These are phyloP conservation scores for Heliopora coerulea DNA, from an alignment of 92 coral and sea anemone genomes.

Conservation along the genomic window DNA sequence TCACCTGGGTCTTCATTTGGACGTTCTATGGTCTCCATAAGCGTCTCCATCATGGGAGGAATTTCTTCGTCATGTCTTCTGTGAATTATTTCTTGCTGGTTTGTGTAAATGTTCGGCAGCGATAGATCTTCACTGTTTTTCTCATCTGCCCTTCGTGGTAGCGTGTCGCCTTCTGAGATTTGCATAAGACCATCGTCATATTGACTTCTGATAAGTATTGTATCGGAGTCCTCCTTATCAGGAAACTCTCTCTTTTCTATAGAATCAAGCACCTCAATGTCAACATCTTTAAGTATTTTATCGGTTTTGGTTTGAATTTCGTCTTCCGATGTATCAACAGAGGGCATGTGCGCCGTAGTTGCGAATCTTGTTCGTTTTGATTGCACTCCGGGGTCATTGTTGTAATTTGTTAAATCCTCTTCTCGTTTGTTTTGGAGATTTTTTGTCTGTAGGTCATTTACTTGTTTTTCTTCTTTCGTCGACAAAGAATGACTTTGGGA, in stretches of 20 bases:
- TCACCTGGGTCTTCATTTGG: neutral
- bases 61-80: neutral
- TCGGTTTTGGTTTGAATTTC: neutral
- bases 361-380: neutral
- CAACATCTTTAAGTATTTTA: neutral
- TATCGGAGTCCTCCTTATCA: neutral
- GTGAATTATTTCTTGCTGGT: neutral
- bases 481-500: conserved; percentile 28
- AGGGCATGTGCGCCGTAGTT: neutral
- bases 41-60: neutral
- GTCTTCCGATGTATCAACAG: too few relatives aligned
- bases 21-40: neutral
- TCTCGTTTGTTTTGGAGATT: neutral
- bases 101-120: neutral
- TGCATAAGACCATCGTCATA: neutral
- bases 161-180: neutral
- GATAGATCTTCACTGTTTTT: neutral
- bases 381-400: neutral
- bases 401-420: neutral
- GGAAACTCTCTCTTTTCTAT: neutral
- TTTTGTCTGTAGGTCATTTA: neutral
- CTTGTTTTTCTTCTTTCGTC: conserved; percentile 7
- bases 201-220: neutral
- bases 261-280: neutral
- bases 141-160: neutral